Evolutionary conservation across 2,888 invertebrate genomes (phyloP).

Genomic region (Caenorhabditis japonica): DNA sequence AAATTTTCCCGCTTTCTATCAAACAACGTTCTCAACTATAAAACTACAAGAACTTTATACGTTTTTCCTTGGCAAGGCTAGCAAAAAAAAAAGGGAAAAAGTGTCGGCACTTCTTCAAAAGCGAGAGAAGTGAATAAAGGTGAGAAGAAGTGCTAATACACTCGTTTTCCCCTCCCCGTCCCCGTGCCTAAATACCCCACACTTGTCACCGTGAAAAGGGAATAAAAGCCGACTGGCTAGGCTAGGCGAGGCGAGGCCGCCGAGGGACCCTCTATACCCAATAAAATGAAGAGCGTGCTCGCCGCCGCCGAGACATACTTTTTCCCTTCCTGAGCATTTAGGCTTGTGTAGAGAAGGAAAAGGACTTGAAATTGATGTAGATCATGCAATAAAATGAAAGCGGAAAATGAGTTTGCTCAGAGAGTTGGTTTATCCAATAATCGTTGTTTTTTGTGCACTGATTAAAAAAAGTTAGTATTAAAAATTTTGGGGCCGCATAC

Average conservation of each 20-base stretch:
- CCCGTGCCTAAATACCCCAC: constrained; percentile 15
- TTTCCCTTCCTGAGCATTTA: constrained; percentile 8
- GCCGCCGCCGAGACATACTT: constrained; percentile 6
- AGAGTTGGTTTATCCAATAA: neutral
- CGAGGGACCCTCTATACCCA: constrained; percentile 7
- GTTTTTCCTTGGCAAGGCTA: too few relatives aligned
- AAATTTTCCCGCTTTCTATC: too few relatives aligned
- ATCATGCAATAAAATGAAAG: neutral
- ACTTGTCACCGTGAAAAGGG: neutral
- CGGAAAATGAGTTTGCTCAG: neutral
- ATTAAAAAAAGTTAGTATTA: too few relatives aligned
- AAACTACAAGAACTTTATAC: too few relatives aligned
- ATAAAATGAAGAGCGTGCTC: constrained; percentile 24
- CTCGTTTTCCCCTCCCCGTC: constrained; percentile 5
- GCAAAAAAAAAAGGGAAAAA: too few relatives aligned
- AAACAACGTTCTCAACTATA: too few relatives aligned
- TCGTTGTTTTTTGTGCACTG: too few relatives aligned
- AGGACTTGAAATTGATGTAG: neutral
- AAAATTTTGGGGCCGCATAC: too few relatives aligned
- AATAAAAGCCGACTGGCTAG: constrained; percentile 11
- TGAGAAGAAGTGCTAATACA: constrained; percentile 18
- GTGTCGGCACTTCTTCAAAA: too few relatives aligned
- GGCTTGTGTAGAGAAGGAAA: neutral
- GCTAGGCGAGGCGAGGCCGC: too few relatives aligned
- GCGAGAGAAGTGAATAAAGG: constrained; percentile 7